Conservation (phyloP, 2,888 invertebrate species). For the Drosophila kuntzei region DNA sequence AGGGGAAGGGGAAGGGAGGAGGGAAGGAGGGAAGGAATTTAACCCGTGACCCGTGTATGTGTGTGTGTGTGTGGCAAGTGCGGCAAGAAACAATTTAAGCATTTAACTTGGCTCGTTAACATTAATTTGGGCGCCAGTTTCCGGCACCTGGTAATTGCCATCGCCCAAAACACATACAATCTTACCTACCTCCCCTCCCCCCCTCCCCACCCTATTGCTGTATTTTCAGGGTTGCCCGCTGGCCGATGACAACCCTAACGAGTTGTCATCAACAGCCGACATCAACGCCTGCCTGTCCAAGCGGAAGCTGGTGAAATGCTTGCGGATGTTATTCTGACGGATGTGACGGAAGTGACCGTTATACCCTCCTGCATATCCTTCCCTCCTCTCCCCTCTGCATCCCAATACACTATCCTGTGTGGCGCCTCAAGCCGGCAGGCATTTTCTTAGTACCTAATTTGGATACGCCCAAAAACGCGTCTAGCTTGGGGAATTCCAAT, state of each 20-base stretch:
- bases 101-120: conserved; percentile 71
- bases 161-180: conserved; percentile 22
- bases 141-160: conserved; percentile 50
- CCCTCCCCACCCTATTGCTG: not conserved
- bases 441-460: conserved; percentile 31
- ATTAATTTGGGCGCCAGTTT: conserved; percentile 66
- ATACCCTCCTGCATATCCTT: conserved; percentile 1
- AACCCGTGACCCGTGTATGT: conserved; percentile 48
- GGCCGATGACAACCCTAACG: conserved; percentile 55
- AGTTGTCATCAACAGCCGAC: conserved; percentile 57
- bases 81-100: conserved; percentile 64
- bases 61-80: conserved; percentile 33
- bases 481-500: conserved; percentile 34
- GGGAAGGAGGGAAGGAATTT: conserved; percentile 1
- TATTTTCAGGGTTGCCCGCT: conserved; percentile 32
- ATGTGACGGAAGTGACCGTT: conserved; percentile 63
- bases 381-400: not conserved
- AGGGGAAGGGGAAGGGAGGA: not conserved
- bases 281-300: conserved; percentile 36
- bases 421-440: conserved; percentile 13
- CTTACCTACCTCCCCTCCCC: not conserved
- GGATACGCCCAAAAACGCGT: conserved; percentile 32
- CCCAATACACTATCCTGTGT: not conserved
- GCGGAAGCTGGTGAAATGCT: conserved; percentile 65
- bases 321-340: conserved; percentile 62